Conservation (phyloP, 1,140 invertebrate genomes). For the Anagrus nilaparvatae region DNA sequence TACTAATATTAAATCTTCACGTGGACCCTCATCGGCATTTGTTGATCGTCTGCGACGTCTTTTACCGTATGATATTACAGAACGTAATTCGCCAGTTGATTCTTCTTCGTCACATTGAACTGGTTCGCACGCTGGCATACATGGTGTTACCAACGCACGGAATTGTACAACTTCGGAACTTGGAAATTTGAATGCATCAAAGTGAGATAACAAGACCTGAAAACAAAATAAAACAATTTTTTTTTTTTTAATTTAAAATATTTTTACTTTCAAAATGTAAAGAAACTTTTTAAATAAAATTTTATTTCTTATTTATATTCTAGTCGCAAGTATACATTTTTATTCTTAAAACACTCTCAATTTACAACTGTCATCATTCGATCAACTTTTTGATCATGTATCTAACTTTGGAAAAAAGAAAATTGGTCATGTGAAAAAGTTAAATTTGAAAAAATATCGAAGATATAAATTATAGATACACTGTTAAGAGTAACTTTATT, state of each 20-base stretch:
- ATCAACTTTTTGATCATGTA: too few relatives aligned
- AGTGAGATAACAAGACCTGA: conserved; percentile 78
- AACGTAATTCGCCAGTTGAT: conserved; percentile 66
- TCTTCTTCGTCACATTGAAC: conserved; percentile 76
- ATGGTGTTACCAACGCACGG: conserved; percentile 84
- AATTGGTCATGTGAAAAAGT: too few relatives aligned
- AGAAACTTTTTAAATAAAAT: background rate
- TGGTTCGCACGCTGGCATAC: conserved; percentile 84
- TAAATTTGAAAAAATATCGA: too few relatives aligned
- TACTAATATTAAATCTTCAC: conserved; percentile 76
- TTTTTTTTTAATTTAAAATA: conserved; percentile 6
- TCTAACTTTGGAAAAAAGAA: too few relatives aligned
- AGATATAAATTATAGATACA: too few relatives aligned
- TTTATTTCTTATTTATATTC: too few relatives aligned
- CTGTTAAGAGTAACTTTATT: too few relatives aligned
- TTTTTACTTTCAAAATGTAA: too few relatives aligned
- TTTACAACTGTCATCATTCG: too few relatives aligned
- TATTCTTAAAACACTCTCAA: too few relatives aligned
- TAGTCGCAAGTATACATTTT: too few relatives aligned
- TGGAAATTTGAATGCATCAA: conserved; percentile 94
- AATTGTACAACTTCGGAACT: conserved; percentile 91
- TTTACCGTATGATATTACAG: conserved; percentile 71
- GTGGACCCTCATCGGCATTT: conserved; percentile 40
- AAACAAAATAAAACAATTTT: conserved; percentile 14
- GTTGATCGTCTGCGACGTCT: conserved; percentile 48